phyloP scores from a whole-genome alignment of 2,113 vertebrate genomes.

The Oreochromis aureus region DNA sequence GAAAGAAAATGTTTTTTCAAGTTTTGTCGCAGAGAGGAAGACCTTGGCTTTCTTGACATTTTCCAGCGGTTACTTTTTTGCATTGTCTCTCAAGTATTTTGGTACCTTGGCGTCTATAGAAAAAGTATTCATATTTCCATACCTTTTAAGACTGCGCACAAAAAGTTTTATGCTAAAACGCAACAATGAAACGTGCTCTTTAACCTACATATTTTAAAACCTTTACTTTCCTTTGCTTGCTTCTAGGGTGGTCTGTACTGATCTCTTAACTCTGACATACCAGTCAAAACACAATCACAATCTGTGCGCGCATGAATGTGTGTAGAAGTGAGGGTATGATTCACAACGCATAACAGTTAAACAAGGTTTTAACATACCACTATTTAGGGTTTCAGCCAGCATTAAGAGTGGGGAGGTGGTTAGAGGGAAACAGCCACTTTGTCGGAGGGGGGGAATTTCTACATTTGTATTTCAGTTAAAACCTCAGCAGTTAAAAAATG shows the following conservation, averaged over 20 bases:
- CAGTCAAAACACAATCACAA: slow-evolving; percentile 56
- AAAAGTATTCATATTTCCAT: not conserved
- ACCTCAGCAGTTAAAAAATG: not conserved
- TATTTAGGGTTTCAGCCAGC: slow-evolving; percentile 50
- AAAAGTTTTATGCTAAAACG: not conserved
- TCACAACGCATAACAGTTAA: slow-evolving; percentile 55
- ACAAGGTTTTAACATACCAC: slow-evolving; percentile 54
- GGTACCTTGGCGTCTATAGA: not conserved
- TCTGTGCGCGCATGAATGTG: slow-evolving; percentile 35
- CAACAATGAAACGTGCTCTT: not conserved
- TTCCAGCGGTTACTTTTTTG: not conserved
- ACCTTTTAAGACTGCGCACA: not conserved
- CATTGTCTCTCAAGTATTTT: not conserved
- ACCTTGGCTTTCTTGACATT: slow-evolving; percentile 36
- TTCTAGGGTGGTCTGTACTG: slow-evolving; percentile 60
- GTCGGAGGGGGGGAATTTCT: not conserved
- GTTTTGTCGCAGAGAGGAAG: not conserved
- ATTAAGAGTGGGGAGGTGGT: slow-evolving; percentile 11
- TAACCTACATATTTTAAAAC: slow-evolving; percentile 1
- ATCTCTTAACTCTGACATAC: slow-evolving; percentile 63
- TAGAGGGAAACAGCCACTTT: slow-evolving; percentile 7
- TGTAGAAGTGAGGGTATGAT: slow-evolving; percentile 51
- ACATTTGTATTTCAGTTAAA: slow-evolving; percentile 3
- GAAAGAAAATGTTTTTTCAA: slow-evolving; percentile 9
- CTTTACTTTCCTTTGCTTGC: slow-evolving; percentile 4